Evolutionary conservation across 2,113 vertebrate genomes (phyloP).

Genomic region (Eptesicus fuscus): DNA sequence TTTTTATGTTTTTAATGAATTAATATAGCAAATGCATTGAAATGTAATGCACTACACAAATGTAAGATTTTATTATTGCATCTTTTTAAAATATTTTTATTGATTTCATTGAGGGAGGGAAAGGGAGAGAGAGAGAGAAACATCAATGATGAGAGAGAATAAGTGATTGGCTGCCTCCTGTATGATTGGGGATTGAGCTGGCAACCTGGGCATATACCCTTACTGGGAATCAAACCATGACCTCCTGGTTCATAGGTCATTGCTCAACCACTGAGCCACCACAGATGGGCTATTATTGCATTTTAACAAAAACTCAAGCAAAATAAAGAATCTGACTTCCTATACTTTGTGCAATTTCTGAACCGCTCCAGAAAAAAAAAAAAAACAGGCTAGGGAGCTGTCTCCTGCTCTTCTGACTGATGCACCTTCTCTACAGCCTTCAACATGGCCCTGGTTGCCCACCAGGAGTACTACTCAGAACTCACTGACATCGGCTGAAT

Average conservation of each 20-base stretch:
- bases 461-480: background rate
- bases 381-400: background rate
- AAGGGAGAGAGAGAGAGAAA: too few relatives aligned
- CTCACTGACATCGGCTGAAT: background rate
- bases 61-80: background rate
- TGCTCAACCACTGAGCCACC: too few relatives aligned
- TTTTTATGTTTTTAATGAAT: background rate
- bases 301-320: conserved; percentile 5
- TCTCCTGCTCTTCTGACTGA: background rate
- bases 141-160: too few relatives aligned
- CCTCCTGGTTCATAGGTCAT: too few relatives aligned
- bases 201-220: too few relatives aligned
- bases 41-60: background rate
- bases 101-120: too few relatives aligned
- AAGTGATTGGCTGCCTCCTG: too few relatives aligned
- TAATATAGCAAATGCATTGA: background rate
- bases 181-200: too few relatives aligned
- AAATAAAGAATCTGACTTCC: background rate
- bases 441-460: background rate
- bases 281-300: background rate
- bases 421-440: background rate
- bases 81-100: background rate
- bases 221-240: too few relatives aligned
- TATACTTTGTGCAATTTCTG: background rate
- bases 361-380: background rate